Evolutionary conservation across 2,113 vertebrate genomes (phyloP), one percentile per base, ranked within the genome.

Genomic region (Campylorhamphus procurvoides): DNA sequence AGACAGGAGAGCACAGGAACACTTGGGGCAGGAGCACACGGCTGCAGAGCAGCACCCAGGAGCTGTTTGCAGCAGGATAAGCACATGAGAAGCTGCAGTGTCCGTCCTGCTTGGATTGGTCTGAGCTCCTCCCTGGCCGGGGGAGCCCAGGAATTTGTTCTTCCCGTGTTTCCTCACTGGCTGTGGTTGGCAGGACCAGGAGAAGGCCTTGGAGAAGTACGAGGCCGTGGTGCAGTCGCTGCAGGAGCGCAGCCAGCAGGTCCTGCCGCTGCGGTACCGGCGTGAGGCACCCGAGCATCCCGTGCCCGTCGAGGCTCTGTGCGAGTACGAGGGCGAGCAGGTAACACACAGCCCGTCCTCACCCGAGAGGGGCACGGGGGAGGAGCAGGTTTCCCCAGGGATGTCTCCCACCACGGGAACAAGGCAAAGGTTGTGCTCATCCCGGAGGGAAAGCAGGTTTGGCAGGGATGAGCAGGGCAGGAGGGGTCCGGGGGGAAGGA

Each of bases 141-240:
- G 17, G 50, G 46, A 71, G 44, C 15, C 10, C 15, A 7, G 73
- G 15, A 81, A 16, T 33, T 49, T 0, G 0, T 56, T 47, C 12
- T 75, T 40, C 16, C 29, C 24, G 5, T 0, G 0, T 69, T 81
- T 72, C 22, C 56, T 7, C 15, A 46, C 71, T 6, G 16, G 1
- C 52, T 60, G 35, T 44, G 4, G 3, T 72, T 11, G 28, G 14
- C 90, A 99, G 99, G 99, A 99, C 94, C 99, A 99, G 96, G 96
- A 99, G 53, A 99, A 99, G 92, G 99, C 99, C 20, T 93, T 99
- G 98, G 98, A 99, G 44, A 98, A 98, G 97, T 99, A 99, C 3
- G 98, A 99, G 27, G 98, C 98, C 0, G 98, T 99, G 42, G 98
- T 99, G 72, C 97, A 93, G 72, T 97, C 98, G 15, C 98, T 99